Evolutionary conservation across 2,888 invertebrate species (phyloP), one percentile per base, ranked within the genome.

Genomic region (Lampropteryx suffumata): DNA sequence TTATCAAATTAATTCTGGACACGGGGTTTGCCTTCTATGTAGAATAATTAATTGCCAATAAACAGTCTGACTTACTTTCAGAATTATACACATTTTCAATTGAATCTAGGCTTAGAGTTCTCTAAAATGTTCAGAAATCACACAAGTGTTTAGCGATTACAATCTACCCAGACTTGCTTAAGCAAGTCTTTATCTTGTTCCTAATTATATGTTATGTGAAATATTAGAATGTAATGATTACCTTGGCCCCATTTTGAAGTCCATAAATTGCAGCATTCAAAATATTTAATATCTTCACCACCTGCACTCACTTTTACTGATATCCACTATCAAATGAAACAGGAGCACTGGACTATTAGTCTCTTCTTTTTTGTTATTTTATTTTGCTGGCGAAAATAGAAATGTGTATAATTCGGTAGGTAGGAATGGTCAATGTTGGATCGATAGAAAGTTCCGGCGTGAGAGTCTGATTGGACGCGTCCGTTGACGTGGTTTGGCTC

Each of bases 391-490:
- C 10, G 28, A 24, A 13, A 12, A n/a, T 45, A 21, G n/a, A 33
- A 45, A 33, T 33, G 37, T 41, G 8, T 42, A 46, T 49, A 49
- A 55, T 48, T 50, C 40, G 53, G 51, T 51, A 43, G 39, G 32
- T 49, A 10, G 50, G 9, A 34, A 37, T 55, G 57, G 55, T 57
- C 55, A 71, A 67, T 75, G 73, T 73, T 72, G 66, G 71, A 66
- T 72, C 65, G 76, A 73, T 85, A 85, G 87, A 88, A 88, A 88
- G 72, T 78, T 76, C 77, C 73, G 34, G 34, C 34, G 77, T 61
- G 49, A 64, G 68, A 82, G 81, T 84, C 80, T 79, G 81, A 70
- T 82, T 67, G 72, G 63, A 75, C 76, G 82, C 86, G 87, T 85
- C 82, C 84, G 80, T 57, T 68, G 70, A 72, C 79, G 76, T 72